Conservation (phyloP, 2,113 vertebrate genomes). For the Holacanthus passer region DNA sequence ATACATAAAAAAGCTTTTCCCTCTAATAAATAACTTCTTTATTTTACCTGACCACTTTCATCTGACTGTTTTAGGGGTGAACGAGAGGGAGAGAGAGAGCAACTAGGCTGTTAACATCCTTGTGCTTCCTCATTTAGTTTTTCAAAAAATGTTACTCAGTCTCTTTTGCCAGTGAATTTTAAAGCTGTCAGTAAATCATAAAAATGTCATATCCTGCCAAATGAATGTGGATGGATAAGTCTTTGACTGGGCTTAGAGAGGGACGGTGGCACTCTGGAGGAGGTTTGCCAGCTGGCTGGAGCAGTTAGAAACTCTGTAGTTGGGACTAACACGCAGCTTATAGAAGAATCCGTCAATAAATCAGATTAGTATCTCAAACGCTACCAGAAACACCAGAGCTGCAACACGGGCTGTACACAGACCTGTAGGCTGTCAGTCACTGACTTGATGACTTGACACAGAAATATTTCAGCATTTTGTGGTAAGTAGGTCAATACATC, state of each 20-base stretch:
- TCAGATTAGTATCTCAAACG: conserved; percentile 49
- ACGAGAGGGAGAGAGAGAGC: neutral
- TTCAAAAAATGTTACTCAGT: neutral
- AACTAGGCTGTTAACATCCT: neutral
- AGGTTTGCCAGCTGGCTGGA: conserved; percentile 56
- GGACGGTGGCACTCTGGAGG: conserved; percentile 11
- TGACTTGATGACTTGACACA: conserved; percentile 16
- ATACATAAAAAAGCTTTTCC: conserved; percentile 57
- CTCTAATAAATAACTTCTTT: conserved; percentile 30
- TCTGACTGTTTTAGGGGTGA: neutral
- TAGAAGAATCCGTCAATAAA: conserved; percentile 51
- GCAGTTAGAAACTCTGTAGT: conserved; percentile 34
- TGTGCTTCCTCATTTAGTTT: conserved; percentile 6
- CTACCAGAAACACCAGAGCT: conserved; percentile 24
- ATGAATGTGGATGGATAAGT: conserved; percentile 39
- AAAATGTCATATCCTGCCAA: conserved; percentile 35
- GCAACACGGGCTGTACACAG: neutral
- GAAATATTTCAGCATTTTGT: conserved; percentile 21
- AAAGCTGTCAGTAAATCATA: conserved; percentile 43
- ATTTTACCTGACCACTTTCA: neutral
- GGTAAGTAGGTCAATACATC: conserved; percentile 22
- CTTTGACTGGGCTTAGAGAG: conserved; percentile 22
- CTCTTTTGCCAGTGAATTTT: neutral
- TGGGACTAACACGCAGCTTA: conserved; percentile 41
- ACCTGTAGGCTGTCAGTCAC: neutral